These are phyloP conservation scores for Aphelenchoides avenae DNA, from an alignment of 1,140 invertebrate genomes.

Conservation along the genomic window DNA sequence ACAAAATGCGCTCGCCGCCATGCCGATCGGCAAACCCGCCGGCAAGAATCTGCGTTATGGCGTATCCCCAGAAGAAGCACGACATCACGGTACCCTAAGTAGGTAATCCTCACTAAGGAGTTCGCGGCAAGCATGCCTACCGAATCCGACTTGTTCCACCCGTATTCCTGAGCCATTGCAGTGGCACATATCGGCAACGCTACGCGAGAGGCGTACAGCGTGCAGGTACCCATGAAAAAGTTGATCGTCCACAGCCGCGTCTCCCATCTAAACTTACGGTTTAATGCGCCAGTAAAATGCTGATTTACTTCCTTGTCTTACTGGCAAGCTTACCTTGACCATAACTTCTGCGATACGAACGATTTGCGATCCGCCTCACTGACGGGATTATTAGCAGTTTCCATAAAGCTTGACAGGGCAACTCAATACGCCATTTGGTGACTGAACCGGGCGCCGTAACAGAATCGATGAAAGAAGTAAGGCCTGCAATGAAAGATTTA, in stretches of 20 bases:
- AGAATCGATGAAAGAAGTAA: neutral
- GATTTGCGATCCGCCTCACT: conserved; percentile 11
- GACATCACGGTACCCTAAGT: conserved; percentile 68
- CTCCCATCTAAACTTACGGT: conserved; percentile 61
- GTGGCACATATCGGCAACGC: conserved; percentile 69
- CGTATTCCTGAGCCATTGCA: conserved; percentile 67
- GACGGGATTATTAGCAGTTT: conserved; percentile 10
- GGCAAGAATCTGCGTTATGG: conserved; percentile 69
- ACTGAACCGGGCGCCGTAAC: neutral
- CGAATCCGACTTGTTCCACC: conserved; percentile 71
- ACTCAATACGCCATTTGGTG: neutral
- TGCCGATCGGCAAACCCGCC: conserved; percentile 70
- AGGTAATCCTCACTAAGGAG: neutral
- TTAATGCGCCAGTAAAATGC: no score
- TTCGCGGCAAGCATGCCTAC: conserved; percentile 56
- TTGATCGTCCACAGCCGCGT: conserved; percentile 66
- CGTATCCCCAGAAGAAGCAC: conserved; percentile 75
- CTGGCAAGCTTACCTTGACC: conserved; percentile 26
- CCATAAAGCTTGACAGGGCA: neutral
- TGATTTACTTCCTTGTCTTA: no score
- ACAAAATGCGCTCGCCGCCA: conserved; percentile 70
- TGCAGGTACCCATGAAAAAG: conserved; percentile 68
- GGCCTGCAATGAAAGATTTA: neutral
- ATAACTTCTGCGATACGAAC: conserved; percentile 36
- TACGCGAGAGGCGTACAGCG: conserved; percentile 69